Base-by-base conservation (phyloP, 1,140 invertebrate species). In the Alviniconcha marisindica region DNA sequence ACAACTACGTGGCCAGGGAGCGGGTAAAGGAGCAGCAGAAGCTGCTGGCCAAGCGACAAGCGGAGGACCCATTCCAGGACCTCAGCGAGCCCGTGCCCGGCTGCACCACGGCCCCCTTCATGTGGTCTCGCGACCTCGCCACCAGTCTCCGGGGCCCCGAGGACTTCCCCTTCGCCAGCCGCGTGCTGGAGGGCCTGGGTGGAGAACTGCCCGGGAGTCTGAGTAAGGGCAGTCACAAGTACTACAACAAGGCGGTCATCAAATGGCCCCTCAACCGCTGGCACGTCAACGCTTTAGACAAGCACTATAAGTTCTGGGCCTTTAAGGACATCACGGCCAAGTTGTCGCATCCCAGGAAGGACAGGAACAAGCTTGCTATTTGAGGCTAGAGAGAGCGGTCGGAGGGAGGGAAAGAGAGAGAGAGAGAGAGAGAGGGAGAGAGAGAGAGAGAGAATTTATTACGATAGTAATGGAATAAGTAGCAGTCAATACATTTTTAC, bases 241-340 rank as follows among this genome's bases (percentile, higher is more conserved):
- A 71, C 36, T 71, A 71, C 69, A 71, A 71, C 69, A 71, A 42
- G 69, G 38, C 2, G 31, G 0, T 40, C 69, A 40, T 71, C 69
- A 5, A 42, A 33, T 71, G 69, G 69, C 69, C 69, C 10, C 15
- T 21, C 14, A 71, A 38, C 69, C 7, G 5, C 14, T 38, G 14
- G 31, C 14, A 36, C 12, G 24, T 21, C 14, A 31, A 40, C 36
- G 36, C 36, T 18, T 48, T 48, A 5, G 14, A 71, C 10, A 3
- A 15, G 0, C 2, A 21, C 15, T 40, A 4, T 14, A 5, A 40
- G 36, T 40, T 24, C 36, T 71, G 36, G 33, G 7, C 24, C 12
- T 31, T 18, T 36, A 40, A 12, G 36, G 69, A 71, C 69, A 14
- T 24, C 14, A 40, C 33, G 7, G 15, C 18, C 36, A 14, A 21